Evolutionary conservation across 2,888 invertebrate species (phyloP).

Genomic region (Spodoptera picta): DNA sequence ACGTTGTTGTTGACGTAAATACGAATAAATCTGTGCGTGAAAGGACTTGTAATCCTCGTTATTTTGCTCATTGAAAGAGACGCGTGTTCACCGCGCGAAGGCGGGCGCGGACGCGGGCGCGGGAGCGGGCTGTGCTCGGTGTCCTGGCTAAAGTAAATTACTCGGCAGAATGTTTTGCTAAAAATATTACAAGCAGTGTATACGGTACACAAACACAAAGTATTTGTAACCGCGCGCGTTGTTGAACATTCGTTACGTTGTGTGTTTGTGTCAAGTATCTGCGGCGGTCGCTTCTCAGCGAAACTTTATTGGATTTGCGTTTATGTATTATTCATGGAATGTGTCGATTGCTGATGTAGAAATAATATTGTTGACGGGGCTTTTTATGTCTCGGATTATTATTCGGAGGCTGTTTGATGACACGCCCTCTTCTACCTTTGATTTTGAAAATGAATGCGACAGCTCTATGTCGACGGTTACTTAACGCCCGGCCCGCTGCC

Average conservation of each 20-base stretch:
- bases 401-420: neutral
- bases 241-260: conserved; percentile 26
- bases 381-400: conserved; percentile 4
- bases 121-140: conserved; percentile 16
- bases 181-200: conserved; percentile 22
- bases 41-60: conserved; percentile 29
- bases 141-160: conserved; percentile 28
- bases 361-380: conserved; percentile 26
- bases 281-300: conserved; percentile 4
- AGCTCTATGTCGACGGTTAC: no score
- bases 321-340: conserved; percentile 33
- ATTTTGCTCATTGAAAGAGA: conserved; percentile 18
- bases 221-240: conserved; percentile 34
- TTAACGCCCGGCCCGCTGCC: no score
- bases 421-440: conserved; percentile 1
- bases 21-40: conserved; percentile 31
- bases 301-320: conserved; percentile 35
- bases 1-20: conserved; percentile 28
- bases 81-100: conserved; percentile 1
- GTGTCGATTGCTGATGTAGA: conserved; percentile 35
- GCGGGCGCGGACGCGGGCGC: neutral
- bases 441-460: neutral
- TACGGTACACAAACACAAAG: conserved; percentile 22
- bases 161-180: conserved; percentile 24
- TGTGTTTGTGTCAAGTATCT: conserved; percentile 7